phyloP scores from a whole-genome alignment of 2,113 vertebrate genomes.

The Ginglymostoma cirratum region DNA sequence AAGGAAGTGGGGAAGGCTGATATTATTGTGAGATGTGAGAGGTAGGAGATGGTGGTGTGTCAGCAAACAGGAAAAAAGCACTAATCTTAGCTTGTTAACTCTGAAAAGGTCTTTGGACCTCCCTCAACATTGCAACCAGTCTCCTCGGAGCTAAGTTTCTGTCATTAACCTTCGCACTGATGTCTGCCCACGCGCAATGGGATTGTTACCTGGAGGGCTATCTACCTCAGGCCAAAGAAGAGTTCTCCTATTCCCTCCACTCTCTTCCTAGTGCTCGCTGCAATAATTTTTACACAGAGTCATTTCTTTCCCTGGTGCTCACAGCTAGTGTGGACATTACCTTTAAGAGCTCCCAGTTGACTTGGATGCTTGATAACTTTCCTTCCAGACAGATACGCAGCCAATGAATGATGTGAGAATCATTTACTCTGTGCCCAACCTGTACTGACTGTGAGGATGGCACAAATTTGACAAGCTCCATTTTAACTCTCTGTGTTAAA shows the following conservation, averaged over 20 bases:
- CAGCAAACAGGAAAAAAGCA: neutral
- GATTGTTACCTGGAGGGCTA: neutral
- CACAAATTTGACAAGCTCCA: neutral
- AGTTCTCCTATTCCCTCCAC: neutral
- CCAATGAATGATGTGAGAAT: neutral
- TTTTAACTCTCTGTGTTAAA: neutral
- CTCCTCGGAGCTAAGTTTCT: neutral
- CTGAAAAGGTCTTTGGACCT: neutral
- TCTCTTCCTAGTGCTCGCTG: neutral
- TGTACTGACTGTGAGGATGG: neutral
- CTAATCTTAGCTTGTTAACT: neutral
- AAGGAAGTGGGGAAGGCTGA: neutral
- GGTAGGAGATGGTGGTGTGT: neutral
- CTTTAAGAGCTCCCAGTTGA: neutral
- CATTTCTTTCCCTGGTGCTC: neutral
- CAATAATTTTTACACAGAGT: neutral
- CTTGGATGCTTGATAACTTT: neutral
- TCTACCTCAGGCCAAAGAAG: neutral
- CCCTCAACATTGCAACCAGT: neutral
- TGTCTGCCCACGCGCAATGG: neutral
- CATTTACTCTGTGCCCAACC: neutral
- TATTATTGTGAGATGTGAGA: neutral
- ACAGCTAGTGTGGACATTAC: too few species aligned
- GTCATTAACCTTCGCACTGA: neutral
- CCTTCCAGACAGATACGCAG: neutral